Evolutionary conservation across 2,888 invertebrate species (phyloP).

Genomic region (Nezara viridula): DNA sequence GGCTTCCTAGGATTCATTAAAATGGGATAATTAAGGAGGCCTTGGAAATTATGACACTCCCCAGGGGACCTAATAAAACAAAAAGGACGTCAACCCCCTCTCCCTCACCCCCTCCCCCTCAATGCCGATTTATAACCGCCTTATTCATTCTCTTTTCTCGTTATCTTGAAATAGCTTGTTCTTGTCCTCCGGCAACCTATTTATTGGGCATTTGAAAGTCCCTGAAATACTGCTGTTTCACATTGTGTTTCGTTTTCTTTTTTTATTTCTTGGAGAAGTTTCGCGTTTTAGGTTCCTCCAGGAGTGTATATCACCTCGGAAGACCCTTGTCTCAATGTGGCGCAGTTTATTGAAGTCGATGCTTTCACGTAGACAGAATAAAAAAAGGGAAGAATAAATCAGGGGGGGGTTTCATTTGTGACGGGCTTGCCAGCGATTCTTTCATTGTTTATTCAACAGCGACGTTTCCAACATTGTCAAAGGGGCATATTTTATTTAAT

Average conservation of each 20-base stretch:
- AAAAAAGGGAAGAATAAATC: conserved; percentile 29
- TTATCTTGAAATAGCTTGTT: conserved; percentile 44
- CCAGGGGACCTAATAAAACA: conserved; percentile 39
- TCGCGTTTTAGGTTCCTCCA: not conserved
- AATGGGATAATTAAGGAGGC: conserved; percentile 49
- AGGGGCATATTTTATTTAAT: conserved; percentile 18
- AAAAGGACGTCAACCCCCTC: conserved; percentile 9
- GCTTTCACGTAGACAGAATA: conserved; percentile 41
- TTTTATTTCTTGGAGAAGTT: conserved; percentile 4
- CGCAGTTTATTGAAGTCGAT: conserved; percentile 23
- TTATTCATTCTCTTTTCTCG: conserved; percentile 35
- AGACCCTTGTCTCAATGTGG: conserved; percentile 10
- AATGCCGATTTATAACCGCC: conserved; percentile 44
- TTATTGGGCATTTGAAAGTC: conserved; percentile 42
- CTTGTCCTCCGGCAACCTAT: not conserved
- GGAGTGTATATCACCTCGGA: conserved; percentile 28
- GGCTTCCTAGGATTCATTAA: conserved; percentile 46
- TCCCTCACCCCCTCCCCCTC: not conserved
- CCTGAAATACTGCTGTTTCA: conserved; percentile 16
- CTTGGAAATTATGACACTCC: conserved; percentile 46
- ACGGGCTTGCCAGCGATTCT: not conserved
- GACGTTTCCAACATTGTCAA: not conserved
- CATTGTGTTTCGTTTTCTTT: not conserved
- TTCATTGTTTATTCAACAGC: conserved; percentile 34
- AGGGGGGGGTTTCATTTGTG: conserved; percentile 24